Conservation (phyloP, 1,140 invertebrate genomes). For the Yoshiicerus persimilis region DNA sequence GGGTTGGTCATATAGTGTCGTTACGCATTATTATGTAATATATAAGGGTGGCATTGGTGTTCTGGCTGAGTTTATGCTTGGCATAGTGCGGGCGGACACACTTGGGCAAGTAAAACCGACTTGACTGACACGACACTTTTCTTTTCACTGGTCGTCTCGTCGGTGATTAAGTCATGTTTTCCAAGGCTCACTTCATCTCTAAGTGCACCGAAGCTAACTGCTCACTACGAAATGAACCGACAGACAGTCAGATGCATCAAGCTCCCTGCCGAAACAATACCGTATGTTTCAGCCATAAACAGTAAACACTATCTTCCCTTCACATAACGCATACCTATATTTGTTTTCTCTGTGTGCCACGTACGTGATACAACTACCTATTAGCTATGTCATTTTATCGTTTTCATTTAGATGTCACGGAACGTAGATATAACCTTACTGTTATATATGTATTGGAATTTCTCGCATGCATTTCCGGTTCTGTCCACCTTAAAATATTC, state of each 20-base stretch:
- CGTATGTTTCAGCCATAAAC: neutral
- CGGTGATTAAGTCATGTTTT: conserved; percentile 31
- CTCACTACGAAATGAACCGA: neutral
- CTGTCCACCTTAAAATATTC: neutral
- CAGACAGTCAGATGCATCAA: neutral
- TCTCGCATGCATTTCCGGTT: neutral
- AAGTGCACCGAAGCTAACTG: conserved; percentile 26
- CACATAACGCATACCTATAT: neutral
- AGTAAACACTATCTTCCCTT: neutral
- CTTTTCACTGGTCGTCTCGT: neutral
- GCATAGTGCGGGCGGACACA: neutral
- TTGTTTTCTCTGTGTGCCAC: neutral
- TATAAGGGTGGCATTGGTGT: neutral
- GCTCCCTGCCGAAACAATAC: neutral
- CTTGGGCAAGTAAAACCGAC: neutral
- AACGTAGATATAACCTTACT: no score
- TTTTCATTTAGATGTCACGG: neutral
- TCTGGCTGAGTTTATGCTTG: no score
- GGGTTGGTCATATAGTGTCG: no score
- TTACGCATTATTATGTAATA: no score
- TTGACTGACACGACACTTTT: conserved; percentile 29
- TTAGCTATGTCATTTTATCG: no score
- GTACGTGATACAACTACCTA: no score
- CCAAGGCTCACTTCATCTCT: conserved; percentile 32
- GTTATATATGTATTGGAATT: no score